Evolutionary conservation across 2,888 invertebrate species (phyloP).

Genomic region (Geotrupes spiniger): DNA sequence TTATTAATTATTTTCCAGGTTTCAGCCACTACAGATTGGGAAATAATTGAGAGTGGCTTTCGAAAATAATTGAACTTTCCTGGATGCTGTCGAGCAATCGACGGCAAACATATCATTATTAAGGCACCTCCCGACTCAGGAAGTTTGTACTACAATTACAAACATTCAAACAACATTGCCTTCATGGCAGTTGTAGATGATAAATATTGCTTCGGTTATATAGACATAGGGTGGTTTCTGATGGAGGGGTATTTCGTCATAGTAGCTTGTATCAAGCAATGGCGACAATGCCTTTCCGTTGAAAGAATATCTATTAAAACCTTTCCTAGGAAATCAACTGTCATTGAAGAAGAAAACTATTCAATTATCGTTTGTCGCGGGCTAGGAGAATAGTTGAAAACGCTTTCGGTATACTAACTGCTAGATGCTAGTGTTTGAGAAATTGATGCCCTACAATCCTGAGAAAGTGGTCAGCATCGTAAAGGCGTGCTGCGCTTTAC

Average conservation of each 20-base stretch:
- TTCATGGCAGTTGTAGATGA: too few relatives aligned
- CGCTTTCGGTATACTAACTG: conserved; percentile 13
- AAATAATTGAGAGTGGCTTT: neutral
- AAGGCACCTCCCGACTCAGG: conserved; percentile 7
- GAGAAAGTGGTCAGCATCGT: conserved; percentile 28
- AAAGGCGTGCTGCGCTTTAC: conserved; percentile 13
- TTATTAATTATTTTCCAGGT: too few relatives aligned
- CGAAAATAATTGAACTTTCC: too few relatives aligned
- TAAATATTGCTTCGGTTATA: too few relatives aligned
- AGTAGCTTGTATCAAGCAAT: neutral
- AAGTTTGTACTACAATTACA: conserved; percentile 4
- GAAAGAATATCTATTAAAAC: conserved; percentile 11
- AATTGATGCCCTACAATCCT: conserved; percentile 16
- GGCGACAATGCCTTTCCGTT: conserved; percentile 12
- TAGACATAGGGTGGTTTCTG: neutral
- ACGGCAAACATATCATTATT: neutral
- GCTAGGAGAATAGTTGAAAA: neutral
- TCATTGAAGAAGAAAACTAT: too few relatives aligned
- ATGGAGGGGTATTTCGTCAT: neutral
- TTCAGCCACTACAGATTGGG: too few relatives aligned
- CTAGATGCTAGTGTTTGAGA: conserved; percentile 10
- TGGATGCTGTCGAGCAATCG: too few relatives aligned
- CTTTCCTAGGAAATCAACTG: conserved; percentile 8
- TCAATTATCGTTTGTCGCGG: too few relatives aligned
- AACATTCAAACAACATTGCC: neutral